These are phyloP conservation scores for Cactoblastis cactorum DNA, from an alignment of 2,888 invertebrate genomes.

Conservation along the genomic window DNA sequence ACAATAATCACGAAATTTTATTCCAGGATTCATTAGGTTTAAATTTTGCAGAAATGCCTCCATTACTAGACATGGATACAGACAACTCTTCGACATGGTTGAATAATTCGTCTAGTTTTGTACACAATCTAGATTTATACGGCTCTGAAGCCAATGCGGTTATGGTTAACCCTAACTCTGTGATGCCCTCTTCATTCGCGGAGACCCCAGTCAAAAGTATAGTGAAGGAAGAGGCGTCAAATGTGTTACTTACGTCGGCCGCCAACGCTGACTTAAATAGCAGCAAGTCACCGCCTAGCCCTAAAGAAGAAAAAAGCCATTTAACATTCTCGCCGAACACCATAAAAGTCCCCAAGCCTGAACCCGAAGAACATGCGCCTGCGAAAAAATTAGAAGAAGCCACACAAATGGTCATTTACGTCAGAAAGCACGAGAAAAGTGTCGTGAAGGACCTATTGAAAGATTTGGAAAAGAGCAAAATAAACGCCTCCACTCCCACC, in stretches of 20 bases:
- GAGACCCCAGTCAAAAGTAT: slow-evolving; percentile 69
- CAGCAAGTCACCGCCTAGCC: slow-evolving; percentile 77
- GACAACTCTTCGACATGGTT: slow-evolving; percentile 80
- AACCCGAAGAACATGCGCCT: slow-evolving; percentile 44
- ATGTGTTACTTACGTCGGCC: slow-evolving; percentile 67
- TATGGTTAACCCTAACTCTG: slow-evolving; percentile 94
- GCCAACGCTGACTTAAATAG: slow-evolving; percentile 50
- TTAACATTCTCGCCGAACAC: slow-evolving; percentile 85
- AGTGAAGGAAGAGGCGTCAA: slow-evolving; percentile 72
- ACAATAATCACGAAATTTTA: slow-evolving; percentile 8
- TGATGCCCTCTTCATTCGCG: slow-evolving; percentile 87
- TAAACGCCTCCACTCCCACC: slow-evolving; percentile 40
- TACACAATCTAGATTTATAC: slow-evolving; percentile 84
- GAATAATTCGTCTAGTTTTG: slow-evolving; percentile 81
- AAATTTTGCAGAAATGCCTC: slow-evolving; percentile 81
- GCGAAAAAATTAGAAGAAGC: slow-evolving; percentile 69
- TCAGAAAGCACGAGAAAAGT: slow-evolving; percentile 69
- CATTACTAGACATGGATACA: slow-evolving; percentile 83
- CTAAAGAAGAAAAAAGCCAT: slow-evolving; percentile 84
- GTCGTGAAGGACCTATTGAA: slow-evolving; percentile 83
- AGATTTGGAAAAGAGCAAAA: slow-evolving; percentile 75
- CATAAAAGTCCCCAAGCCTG: slow-evolving; percentile 80
- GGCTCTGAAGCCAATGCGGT: slow-evolving; percentile 86
- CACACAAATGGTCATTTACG: slow-evolving; percentile 71
- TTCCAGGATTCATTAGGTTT: slow-evolving; percentile 80